A percentile compares a stretch with the other conserved stretches of the same genome.
These are phyloP conservation scores for Patella pellucida DNA, from an alignment of 2,888 invertebrate species.

Conservation along the genomic window DNA sequence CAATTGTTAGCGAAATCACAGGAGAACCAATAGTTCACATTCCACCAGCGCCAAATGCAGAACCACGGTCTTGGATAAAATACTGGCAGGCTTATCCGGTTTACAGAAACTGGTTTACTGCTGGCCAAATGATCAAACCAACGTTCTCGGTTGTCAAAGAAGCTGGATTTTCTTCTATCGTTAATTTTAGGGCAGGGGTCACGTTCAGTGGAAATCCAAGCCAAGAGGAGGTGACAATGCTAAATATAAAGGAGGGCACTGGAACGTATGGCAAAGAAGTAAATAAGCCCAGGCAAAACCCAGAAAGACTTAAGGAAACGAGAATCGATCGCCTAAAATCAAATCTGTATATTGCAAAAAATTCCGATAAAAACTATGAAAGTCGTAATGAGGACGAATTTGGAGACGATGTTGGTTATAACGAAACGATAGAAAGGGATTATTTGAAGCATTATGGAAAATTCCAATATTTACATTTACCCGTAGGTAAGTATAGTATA, in stretches of 20 bases:
- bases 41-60: constrained; percentile 44
- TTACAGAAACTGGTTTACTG: constrained; percentile 55
- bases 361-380: constrained; percentile 54
- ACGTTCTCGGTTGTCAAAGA: constrained; percentile 47
- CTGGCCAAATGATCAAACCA: constrained; percentile 56
- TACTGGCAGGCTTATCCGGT: constrained; percentile 62
- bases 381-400: constrained; percentile 53
- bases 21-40: constrained; percentile 48
- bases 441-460: constrained; percentile 38
- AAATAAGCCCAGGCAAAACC: constrained; percentile 45
- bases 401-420: constrained; percentile 63
- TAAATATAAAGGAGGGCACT: constrained; percentile 55
- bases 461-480: constrained; percentile 53
- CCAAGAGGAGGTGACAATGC: constrained; percentile 56
- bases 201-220: constrained; percentile 44
- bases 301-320: constrained; percentile 40
- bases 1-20: constrained; percentile 49
- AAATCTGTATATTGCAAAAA: constrained; percentile 43
- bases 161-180: constrained; percentile 50
- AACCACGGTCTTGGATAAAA: constrained; percentile 54
- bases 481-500: constrained; percentile 45
- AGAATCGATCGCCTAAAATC: constrained; percentile 42
- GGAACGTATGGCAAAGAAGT: constrained; percentile 51
- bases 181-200: constrained; percentile 55
- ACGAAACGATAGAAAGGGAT: constrained; percentile 49